Evolutionary conservation across 2,113 vertebrate genomes (phyloP).

Genomic region (Thinocorus orbignyianus): DNA sequence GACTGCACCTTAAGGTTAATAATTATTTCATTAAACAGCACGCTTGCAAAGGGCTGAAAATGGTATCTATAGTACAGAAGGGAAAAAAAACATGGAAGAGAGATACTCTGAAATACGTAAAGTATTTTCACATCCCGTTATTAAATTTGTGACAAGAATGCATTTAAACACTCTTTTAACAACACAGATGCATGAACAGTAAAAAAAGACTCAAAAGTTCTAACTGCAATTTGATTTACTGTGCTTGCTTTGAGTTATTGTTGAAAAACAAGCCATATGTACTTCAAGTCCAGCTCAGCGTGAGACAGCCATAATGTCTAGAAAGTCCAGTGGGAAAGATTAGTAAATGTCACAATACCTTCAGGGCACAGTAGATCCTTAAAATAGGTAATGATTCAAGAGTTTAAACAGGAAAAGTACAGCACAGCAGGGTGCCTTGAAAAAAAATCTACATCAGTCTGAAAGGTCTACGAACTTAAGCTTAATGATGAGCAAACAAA

Average conservation of each 20-base stretch:
- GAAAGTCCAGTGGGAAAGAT: slow-evolving; percentile 44
- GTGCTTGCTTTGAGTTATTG: neutral
- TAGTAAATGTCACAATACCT: slow-evolving; percentile 70
- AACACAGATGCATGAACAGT: neutral
- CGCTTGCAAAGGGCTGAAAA: neutral
- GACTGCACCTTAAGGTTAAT: neutral
- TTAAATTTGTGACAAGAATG: neutral
- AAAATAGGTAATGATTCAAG: slow-evolving; percentile 62
- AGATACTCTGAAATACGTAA: neutral
- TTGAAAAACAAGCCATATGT: neutral
- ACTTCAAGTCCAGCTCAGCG: slow-evolving; percentile 36
- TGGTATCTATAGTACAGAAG: neutral
- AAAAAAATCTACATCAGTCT: slow-evolving; percentile 25
- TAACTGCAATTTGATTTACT: neutral
- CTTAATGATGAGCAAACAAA: slow-evolving; percentile 53
- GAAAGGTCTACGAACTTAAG: slow-evolving; percentile 40
- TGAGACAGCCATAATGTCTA: slow-evolving; percentile 43
- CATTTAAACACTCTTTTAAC: neutral
- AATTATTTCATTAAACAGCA: neutral
- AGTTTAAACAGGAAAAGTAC: slow-evolving; percentile 18
- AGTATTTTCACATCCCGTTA: neutral
- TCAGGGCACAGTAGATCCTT: slow-evolving; percentile 46
- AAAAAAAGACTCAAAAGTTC: neutral
- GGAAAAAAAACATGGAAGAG: neutral
- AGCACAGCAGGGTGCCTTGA: slow-evolving; percentile 17